These are phyloP conservation scores for Adoxophyes honmai DNA, from an alignment of 1,140 invertebrate genomes.

Conservation along the genomic window DNA sequence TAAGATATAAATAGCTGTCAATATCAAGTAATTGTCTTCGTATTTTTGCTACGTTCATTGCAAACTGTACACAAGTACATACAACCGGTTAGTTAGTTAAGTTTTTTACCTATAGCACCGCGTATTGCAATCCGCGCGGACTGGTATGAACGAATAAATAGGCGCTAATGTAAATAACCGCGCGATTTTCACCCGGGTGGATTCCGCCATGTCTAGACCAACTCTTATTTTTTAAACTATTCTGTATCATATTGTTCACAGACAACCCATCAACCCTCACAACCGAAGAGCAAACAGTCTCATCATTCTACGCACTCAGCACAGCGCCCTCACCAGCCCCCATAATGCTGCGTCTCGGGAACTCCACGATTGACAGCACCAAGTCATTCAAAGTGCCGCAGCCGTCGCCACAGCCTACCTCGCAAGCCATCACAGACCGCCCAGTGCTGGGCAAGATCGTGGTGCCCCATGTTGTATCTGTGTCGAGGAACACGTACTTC, in stretches of 20 bases:
- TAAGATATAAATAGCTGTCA: no score
- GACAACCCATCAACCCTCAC: slow-evolving; percentile 47
- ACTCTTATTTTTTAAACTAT: no score
- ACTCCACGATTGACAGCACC: slow-evolving; percentile 71
- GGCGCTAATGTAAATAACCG: no score
- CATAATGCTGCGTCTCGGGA: slow-evolving; percentile 64
- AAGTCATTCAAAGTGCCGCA: slow-evolving; percentile 72
- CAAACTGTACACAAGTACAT: no score
- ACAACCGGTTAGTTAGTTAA: no score
- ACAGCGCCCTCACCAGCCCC: slow-evolving; percentile 56
- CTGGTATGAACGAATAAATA: no score
- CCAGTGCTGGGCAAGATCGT: slow-evolving; percentile 28
- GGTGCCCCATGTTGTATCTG: slow-evolving; percentile 57
- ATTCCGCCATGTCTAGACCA: no score
- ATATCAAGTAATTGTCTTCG: no score
- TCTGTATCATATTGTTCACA: slow-evolving; percentile 21
- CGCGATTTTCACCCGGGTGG: no score
- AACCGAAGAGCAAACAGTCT: slow-evolving; percentile 51
- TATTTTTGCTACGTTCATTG: no score
- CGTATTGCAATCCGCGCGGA: no score
- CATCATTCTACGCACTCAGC: slow-evolving; percentile 60
- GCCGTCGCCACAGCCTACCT: slow-evolving; percentile 33
- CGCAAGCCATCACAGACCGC: slow-evolving; percentile 2
- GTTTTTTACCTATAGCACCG: no score
- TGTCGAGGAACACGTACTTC: slow-evolving; percentile 71